phyloP scores from a whole-genome alignment of 2,797 vertebrate genomes.

The Rallus crepitans region DNA sequence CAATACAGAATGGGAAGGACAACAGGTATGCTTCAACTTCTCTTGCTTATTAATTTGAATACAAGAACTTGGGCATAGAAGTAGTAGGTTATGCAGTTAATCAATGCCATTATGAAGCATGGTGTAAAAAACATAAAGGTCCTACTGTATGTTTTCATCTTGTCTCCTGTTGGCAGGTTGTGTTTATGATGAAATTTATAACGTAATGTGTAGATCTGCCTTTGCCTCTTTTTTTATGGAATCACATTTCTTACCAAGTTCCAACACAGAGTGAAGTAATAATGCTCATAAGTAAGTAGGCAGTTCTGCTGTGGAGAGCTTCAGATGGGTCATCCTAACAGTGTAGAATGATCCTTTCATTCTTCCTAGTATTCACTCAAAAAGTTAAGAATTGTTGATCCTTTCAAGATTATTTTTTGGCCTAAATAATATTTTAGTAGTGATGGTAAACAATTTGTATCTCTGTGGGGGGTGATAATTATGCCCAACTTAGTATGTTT shows the following conservation, averaged over 20 bases:
- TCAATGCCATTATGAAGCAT: not conserved
- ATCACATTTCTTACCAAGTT: not conserved
- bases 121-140: not conserved
- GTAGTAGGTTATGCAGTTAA: not conserved
- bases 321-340: not conserved
- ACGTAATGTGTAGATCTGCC: not conserved
- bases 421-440: not conserved
- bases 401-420: not conserved
- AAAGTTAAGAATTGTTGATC: not conserved
- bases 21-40: slow-evolving; percentile 85
- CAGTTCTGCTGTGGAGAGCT: not conserved
- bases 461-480: not conserved
- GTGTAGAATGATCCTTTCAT: not conserved
- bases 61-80: not conserved
- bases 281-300: not conserved
- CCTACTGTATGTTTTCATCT: not conserved
- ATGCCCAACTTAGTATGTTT: not conserved
- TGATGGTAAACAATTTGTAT: not conserved
- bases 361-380: not conserved
- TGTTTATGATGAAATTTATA: not conserved
- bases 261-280: not conserved
- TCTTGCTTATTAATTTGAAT: not conserved
- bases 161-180: not conserved
- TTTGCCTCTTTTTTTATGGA: not conserved
- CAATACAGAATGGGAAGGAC: slow-evolving; percentile 96